Percentiles rank a stretch among this genome's conserved stretches.
These are phyloP conservation scores for Drosophila littoralis DNA, from an alignment of 1,140 invertebrate genomes.

Conservation along the genomic window DNA sequence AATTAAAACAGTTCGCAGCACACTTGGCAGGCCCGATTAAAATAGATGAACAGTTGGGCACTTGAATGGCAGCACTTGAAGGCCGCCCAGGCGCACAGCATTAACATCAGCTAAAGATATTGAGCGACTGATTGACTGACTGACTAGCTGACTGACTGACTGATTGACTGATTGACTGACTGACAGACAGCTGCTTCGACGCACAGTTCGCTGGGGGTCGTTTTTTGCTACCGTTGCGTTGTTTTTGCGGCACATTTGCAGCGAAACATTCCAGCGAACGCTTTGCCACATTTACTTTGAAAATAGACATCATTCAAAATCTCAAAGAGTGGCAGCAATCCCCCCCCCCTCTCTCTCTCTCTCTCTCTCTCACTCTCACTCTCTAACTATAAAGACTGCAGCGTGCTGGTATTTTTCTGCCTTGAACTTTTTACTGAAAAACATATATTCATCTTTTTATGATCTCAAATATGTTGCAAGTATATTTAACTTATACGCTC, in stretches of 20 bases:
- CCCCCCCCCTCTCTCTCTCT: not conserved
- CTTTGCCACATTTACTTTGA: constrained; percentile 64
- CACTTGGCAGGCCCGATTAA: constrained; percentile 36
- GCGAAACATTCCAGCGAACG: constrained; percentile 47
- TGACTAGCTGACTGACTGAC: constrained; percentile 24
- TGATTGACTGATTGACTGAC: constrained; percentile 31
- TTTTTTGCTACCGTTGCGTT: constrained; percentile 13
- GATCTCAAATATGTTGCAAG: constrained; percentile 26
- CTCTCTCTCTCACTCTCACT: not conserved
- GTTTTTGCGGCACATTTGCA: constrained; percentile 60
- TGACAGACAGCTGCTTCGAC: constrained; percentile 5
- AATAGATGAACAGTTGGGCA: constrained; percentile 44
- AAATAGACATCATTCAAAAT: constrained; percentile 68
- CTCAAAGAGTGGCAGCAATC: not conserved
- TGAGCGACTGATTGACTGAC: constrained; percentile 1
- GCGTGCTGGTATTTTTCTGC: not conserved
- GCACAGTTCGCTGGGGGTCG: constrained; percentile 65
- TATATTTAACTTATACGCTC: constrained; percentile 1
- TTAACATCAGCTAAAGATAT: constrained; percentile 39
- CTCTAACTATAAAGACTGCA: not conserved
- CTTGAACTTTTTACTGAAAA: constrained; percentile 2
- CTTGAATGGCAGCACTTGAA: constrained; percentile 29
- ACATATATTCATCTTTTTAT: constrained; percentile 40
- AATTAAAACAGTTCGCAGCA: constrained; percentile 51
- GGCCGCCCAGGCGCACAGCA: constrained; percentile 24